phyloP scores from a whole-genome alignment of 2,797 vertebrate species.

The Antrozous pallidus region DNA sequence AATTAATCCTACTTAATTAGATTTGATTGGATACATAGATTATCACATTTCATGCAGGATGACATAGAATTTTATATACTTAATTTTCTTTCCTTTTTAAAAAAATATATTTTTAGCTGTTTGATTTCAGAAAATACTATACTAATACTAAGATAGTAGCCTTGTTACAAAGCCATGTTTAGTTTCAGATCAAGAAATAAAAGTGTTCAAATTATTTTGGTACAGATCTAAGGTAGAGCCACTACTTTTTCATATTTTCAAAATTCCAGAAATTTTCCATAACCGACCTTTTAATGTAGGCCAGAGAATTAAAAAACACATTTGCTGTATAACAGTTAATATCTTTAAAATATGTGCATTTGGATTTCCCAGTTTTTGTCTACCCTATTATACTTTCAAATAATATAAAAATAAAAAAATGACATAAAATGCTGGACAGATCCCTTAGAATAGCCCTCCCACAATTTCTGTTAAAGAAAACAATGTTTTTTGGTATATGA shows the following conservation, averaged over 20 bases:
- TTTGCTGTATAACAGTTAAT: background rate
- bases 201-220: background rate
- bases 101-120: background rate
- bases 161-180: background rate
- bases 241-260: background rate
- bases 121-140: background rate
- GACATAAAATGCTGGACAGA: conserved; percentile 14
- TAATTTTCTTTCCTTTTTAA: conserved; percentile 15
- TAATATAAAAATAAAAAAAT: conserved; percentile 37
- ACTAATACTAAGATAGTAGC: background rate
- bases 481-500: background rate
- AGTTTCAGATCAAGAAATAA: background rate
- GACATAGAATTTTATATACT: background rate
- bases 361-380: background rate
- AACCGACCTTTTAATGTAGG: conserved; percentile 8
- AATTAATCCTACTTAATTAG: background rate
- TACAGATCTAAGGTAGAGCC: background rate
- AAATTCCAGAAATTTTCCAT: background rate
- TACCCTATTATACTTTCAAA: conserved; percentile 5
- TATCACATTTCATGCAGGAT: background rate
- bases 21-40: background rate
- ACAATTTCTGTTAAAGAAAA: conserved; percentile 47
- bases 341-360: conserved; percentile 41
- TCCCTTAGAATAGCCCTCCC: background rate
- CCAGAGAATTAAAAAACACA: background rate